Evolutionary conservation across 2,888 invertebrate genomes (phyloP), one percentile per base, ranked within the genome.

Genomic region (Chrysodeixis includens): DNA sequence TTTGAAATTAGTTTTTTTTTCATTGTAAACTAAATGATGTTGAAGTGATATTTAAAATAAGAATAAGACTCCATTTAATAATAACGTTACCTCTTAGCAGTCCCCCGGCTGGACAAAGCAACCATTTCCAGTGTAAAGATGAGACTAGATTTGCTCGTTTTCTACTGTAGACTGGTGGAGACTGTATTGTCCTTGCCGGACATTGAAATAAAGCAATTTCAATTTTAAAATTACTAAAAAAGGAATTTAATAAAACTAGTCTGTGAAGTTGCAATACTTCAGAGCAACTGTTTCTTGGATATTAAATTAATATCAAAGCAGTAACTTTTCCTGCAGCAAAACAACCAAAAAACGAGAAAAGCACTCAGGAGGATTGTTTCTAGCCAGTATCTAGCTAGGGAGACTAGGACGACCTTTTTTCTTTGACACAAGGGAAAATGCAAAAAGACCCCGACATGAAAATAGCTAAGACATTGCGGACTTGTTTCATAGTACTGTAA

Each of bases 331-430:
- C 40, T 40, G 14, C 12, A n/a, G 40, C 46, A 46, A 46, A 46
- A 18, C 1, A 46, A 46, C 46, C 18, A 46, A 46, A 46, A 46
- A 26, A 18, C 18, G 18, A 10, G 16, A 16, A 44, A 14, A 46
- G 46, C 46, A 46, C 46, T 46, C 46, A 46, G 46, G 16, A 18
- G 46, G 18, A 46, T 46, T 46, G 46, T 46, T n/a, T n/a, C n/a
- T n/a, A n/a, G n/a, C 26, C 6, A 26, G 26, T 6, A 6, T 26
- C 40, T 40, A 18, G 18, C 8, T n/a, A n/a, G 46, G 18, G 46
- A 18, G 9, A 18, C n/a, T n/a, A 40, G 46, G 16, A 10, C 18
- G 46, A 46, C 46, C 46, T 12, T 35, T n/a, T 16, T 18, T 46
- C 46, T 46, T 46, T 46, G 46, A 46, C 10, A 18, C 18, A 18